Conservation (phyloP, 92 coral and sea anemone genomes). For the Muricea muricata region DNA sequence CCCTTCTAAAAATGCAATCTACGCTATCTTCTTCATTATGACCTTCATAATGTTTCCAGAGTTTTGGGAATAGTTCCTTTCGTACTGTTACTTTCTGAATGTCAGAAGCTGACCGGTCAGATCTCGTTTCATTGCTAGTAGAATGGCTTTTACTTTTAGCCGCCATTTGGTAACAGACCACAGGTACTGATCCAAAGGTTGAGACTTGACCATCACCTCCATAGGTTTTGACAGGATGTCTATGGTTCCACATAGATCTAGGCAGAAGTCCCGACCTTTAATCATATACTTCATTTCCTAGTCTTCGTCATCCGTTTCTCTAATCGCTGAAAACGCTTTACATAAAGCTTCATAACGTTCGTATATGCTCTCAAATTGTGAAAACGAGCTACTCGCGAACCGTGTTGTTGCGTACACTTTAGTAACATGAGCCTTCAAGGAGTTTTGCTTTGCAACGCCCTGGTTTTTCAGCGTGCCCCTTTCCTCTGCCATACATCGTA, state of each 20-base stretch:
- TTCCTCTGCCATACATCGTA: constrained; percentile 34
- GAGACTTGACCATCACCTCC: constrained; percentile 50
- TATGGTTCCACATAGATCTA: constrained; percentile 44
- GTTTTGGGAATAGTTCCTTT: constrained; percentile 42
- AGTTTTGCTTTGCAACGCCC: constrained; percentile 32
- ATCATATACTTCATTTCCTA: constrained; percentile 40
- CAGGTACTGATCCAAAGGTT: constrained; percentile 36
- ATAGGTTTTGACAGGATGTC: constrained; percentile 45
- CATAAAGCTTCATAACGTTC: constrained; percentile 47
- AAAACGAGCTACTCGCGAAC: constrained; percentile 45
- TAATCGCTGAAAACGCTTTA: constrained; percentile 30
- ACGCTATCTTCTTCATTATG: constrained; percentile 22
- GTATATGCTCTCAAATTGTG: constrained; percentile 40
- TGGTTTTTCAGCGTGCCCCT: constrained; percentile 29
- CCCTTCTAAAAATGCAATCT: constrained; percentile 37
- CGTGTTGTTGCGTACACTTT: constrained; percentile 46
- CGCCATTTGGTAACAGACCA: constrained; percentile 52
- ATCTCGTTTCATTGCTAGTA: constrained; percentile 32
- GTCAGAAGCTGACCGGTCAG: constrained; percentile 11
- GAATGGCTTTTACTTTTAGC: constrained; percentile 42
- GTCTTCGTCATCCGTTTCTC: constrained; percentile 50
- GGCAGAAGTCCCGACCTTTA: constrained; percentile 47
- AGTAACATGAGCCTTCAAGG: constrained; percentile 38
- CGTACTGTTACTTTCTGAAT: constrained; percentile 33
- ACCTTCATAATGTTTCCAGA: constrained; percentile 36